phyloP scores from a whole-genome alignment of 2,888 invertebrate species.

The Cataglyphis livida region DNA sequence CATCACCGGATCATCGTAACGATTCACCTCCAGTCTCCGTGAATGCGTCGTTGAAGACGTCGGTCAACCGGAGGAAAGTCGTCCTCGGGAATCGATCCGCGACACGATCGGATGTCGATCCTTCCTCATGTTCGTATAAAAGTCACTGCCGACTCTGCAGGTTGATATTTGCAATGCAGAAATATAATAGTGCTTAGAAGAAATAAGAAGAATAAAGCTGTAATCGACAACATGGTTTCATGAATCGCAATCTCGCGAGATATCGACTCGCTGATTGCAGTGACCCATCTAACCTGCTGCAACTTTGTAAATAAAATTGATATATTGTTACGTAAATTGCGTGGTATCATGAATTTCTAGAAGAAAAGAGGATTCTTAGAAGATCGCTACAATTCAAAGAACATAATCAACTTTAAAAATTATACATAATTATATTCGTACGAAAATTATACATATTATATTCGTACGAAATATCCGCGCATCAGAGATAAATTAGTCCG shows the following conservation, averaged over 20 bases:
- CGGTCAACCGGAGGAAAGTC: slow-evolving; percentile 24
- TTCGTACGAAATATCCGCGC: not conserved
- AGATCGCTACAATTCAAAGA: not conserved
- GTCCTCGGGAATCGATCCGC: slow-evolving; percentile 3
- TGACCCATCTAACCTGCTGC: slow-evolving; percentile 14
- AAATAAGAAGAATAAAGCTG: not conserved
- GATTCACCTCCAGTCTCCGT: slow-evolving; percentile 80
- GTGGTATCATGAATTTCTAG: not conserved
- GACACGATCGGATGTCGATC: not conserved
- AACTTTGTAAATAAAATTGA: slow-evolving; percentile 16
- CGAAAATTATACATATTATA: not conserved
- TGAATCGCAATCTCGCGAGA: slow-evolving; percentile 21
- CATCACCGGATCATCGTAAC: slow-evolving; percentile 79
- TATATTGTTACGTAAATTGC: slow-evolving; percentile 20
- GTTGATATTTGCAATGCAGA: not conserved
- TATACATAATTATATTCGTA: too few species aligned
- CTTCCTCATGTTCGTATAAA: not conserved
- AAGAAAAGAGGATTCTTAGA: not conserved
- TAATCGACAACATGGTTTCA: not conserved
- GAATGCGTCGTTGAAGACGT: slow-evolving; percentile 65
- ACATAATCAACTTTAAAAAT: not conserved
- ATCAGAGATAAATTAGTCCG: not conserved
- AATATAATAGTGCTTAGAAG: slow-evolving; percentile 20
- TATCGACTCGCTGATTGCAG: slow-evolving; percentile 19
- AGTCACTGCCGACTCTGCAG: not conserved